These are phyloP conservation scores for Drosophila hamatofila DNA, from an alignment of 2,888 invertebrate species.

Conservation along the genomic window DNA sequence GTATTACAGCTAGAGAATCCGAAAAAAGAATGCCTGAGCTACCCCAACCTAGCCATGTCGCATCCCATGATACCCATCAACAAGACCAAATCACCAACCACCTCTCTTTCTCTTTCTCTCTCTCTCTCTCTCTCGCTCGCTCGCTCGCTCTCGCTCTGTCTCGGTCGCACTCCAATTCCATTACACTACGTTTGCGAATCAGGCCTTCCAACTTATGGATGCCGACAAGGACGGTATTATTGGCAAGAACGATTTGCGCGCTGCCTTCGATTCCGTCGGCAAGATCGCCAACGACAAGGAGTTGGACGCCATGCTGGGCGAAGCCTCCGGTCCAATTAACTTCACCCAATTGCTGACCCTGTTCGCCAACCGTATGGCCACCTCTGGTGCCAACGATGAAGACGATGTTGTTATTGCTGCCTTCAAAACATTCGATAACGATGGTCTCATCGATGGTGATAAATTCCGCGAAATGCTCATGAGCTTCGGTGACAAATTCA, in stretches of 20 bases:
- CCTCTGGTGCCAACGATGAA: constrained; percentile 94
- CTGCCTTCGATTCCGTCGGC: constrained; percentile 96
- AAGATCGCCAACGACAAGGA: constrained; percentile 95
- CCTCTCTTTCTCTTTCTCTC: constrained; percentile 62
- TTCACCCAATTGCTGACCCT: constrained; percentile 97
- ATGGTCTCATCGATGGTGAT: constrained; percentile 95
- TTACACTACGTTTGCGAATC: constrained; percentile 31
- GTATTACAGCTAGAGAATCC: constrained; percentile 46
- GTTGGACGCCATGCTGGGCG: constrained; percentile 94
- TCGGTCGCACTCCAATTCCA: background rate
- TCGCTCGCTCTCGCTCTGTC: constrained; percentile 34
- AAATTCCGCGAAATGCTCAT: constrained; percentile 95
- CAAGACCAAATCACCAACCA: constrained; percentile 76
- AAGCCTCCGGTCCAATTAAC: constrained; percentile 96
- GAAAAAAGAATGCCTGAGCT: constrained; percentile 4
- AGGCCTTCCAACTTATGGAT: constrained; percentile 98
- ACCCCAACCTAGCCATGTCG: constrained; percentile 28
- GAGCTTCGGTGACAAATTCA: constrained; percentile 97
- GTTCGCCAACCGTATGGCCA: constrained; percentile 96
- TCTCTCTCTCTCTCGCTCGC: constrained; percentile 45
- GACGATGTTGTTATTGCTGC: constrained; percentile 96
- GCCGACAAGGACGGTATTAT: constrained; percentile 97
- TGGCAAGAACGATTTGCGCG: constrained; percentile 95
- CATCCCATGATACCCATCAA: constrained; percentile 44
- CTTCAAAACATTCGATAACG: constrained; percentile 96